Conservation (phyloP, 2,113 vertebrate genomes). For the Apodemus speciosus region DNA sequence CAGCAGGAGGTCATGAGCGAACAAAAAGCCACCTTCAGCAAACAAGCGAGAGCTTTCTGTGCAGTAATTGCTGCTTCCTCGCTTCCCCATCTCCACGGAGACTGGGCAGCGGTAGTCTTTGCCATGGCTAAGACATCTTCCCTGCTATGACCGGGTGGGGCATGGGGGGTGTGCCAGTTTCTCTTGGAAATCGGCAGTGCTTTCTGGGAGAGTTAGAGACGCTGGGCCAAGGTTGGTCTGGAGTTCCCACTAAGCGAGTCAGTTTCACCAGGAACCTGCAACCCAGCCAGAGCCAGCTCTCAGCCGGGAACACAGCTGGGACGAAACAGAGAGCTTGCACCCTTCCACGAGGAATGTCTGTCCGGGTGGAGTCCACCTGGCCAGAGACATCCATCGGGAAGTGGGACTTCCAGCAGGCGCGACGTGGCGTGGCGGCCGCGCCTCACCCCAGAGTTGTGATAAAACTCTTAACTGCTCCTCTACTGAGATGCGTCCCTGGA, state of each 20-base stretch:
- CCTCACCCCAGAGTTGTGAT: not conserved
- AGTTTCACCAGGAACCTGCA: not conserved
- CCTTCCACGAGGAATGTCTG: not conserved
- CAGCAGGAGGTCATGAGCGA: not conserved
- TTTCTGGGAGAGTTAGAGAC: not conserved
- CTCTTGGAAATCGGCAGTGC: not conserved
- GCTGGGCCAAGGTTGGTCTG: not conserved
- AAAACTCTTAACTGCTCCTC: not conserved
- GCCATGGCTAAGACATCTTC: not conserved
- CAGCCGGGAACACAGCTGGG: not conserved
- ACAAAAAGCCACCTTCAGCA: slow-evolving; percentile 46
- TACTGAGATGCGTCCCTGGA: not conserved
- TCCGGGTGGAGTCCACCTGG: not conserved
- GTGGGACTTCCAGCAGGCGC: not conserved
- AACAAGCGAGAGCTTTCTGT: slow-evolving; percentile 47
- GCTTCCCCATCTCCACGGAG: not conserved
- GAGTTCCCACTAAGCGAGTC: not conserved
- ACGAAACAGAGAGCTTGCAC: not conserved
- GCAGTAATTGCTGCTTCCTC: slow-evolving; percentile 2
- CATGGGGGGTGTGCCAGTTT: not conserved
- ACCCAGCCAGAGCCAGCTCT: not conserved
- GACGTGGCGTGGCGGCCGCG: not conserved
- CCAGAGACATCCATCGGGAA: not conserved
- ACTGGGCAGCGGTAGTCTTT: not conserved
- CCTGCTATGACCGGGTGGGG: not conserved